Evolutionary conservation across 2,888 invertebrate genomes (phyloP).

Genomic region (Hirtodrosophila alboralis): DNA sequence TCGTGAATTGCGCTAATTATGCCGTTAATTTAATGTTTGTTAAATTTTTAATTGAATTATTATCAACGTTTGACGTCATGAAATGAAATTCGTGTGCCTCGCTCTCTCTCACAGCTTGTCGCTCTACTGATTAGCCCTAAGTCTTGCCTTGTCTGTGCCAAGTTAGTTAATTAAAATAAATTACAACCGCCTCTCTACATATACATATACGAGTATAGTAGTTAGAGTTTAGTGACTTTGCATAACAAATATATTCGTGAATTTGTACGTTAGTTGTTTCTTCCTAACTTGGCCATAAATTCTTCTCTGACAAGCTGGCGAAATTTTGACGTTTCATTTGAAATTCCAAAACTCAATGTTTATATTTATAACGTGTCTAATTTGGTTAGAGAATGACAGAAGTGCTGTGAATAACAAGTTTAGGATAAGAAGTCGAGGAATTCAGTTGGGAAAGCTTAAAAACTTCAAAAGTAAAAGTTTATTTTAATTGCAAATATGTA

Average conservation of each 20-base stretch:
- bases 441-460: slow-evolving; percentile 1
- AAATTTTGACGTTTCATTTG: slow-evolving; percentile 16
- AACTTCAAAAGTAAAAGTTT: slow-evolving; percentile 9
- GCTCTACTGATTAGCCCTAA: slow-evolving; percentile 31
- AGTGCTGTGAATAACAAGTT: slow-evolving; percentile 5
- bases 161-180: slow-evolving; percentile 69
- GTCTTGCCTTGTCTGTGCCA: slow-evolving; percentile 44
- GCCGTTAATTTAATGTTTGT: slow-evolving; percentile 68
- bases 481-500: slow-evolving; percentile 8
- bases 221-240: slow-evolving; percentile 29
- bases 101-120: neutral
- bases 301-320: slow-evolving; percentile 3
- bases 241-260: slow-evolving; percentile 33
- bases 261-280: too few relatives aligned
- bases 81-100: slow-evolving; percentile 39
- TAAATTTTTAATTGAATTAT: slow-evolving; percentile 68
- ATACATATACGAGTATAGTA: slow-evolving; percentile 8
- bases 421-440: slow-evolving; percentile 11
- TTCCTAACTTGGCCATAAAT: too few relatives aligned
- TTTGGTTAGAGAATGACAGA: neutral
- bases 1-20: slow-evolving; percentile 69
- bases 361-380: slow-evolving; percentile 4
- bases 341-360: slow-evolving; percentile 7
- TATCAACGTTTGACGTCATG: slow-evolving; percentile 39
- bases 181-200: slow-evolving; percentile 31